phyloP scores from a whole-genome alignment of 1,140 invertebrate species.

The Drosophila sproati region DNA sequence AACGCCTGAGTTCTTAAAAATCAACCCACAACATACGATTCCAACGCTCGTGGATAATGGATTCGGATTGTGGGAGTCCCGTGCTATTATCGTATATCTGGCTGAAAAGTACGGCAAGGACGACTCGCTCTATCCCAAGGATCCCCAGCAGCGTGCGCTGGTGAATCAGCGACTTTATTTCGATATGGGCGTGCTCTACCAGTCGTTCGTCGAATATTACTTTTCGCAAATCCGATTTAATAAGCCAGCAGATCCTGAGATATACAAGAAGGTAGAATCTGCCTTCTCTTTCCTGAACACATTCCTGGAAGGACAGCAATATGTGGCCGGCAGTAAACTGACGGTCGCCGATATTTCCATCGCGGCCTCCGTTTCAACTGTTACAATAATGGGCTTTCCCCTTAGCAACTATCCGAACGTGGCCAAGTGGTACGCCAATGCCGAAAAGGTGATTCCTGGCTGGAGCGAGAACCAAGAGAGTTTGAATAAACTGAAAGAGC shows the following conservation, averaged over 20 bases:
- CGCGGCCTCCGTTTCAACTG: slow-evolving; percentile 87
- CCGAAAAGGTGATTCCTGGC: slow-evolving; percentile 88
- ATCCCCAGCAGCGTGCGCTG: slow-evolving; percentile 87
- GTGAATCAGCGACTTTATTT: slow-evolving; percentile 91
- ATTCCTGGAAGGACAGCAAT: slow-evolving; percentile 88
- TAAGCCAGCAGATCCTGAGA: slow-evolving; percentile 86
- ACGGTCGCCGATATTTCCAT: slow-evolving; percentile 91
- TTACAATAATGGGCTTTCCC: slow-evolving; percentile 87
- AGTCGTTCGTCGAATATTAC: slow-evolving; percentile 87
- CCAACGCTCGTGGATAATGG: slow-evolving; percentile 89
- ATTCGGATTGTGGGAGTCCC: slow-evolving; percentile 88
- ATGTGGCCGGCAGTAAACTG: slow-evolving; percentile 87
- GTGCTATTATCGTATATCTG: slow-evolving; percentile 90
- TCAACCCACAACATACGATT: slow-evolving; percentile 86
- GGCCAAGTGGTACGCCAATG: slow-evolving; percentile 88
- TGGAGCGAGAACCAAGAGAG: slow-evolving; percentile 89
- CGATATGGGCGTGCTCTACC: slow-evolving; percentile 88
- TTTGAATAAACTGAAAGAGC: slow-evolving; percentile 58
- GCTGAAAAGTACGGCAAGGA: slow-evolving; percentile 88
- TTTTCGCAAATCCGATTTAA: slow-evolving; percentile 88
- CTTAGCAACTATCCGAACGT: slow-evolving; percentile 89
- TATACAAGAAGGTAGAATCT: slow-evolving; percentile 87
- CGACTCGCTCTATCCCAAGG: slow-evolving; percentile 88
- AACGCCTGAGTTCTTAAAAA: slow-evolving; percentile 89
- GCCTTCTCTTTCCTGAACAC: slow-evolving; percentile 88